Conservation (phyloP, 2,797 vertebrate species). For the Sebastolobus alascanus region DNA sequence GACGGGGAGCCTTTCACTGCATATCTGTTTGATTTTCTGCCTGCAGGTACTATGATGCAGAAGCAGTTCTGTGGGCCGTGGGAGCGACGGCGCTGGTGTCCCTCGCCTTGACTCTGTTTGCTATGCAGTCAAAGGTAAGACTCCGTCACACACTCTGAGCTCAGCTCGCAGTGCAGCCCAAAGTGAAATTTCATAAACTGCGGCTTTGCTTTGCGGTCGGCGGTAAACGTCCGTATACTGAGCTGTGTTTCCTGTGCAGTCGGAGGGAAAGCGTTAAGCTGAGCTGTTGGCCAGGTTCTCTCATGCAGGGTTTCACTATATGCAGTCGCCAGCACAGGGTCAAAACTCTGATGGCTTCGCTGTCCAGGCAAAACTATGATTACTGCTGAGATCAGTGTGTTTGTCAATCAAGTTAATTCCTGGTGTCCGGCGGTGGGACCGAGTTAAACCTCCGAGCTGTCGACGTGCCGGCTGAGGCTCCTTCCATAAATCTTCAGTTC, state of each 20-base stretch:
- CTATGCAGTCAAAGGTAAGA: conserved; percentile 88
- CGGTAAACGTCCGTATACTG: conserved; percentile 37
- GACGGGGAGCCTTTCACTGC: not conserved
- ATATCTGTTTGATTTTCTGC: conserved; percentile 47
- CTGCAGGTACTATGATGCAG: conserved; percentile 82
- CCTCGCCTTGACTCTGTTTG: conserved; percentile 85
- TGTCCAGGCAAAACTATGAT: conserved; percentile 56
- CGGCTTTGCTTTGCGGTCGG: conserved; percentile 34
- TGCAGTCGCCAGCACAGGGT: conserved; percentile 38
- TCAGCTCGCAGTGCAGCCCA: conserved; percentile 44
- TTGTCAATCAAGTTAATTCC: conserved; percentile 64
- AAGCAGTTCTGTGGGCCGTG: conserved; percentile 87
- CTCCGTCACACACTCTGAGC: conserved; percentile 54
- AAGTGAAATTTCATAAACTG: conserved; percentile 61
- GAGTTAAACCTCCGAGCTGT: conserved; percentile 56
- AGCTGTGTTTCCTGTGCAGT: conserved; percentile 55
- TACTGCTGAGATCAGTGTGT: conserved; percentile 66
- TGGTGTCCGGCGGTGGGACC: conserved; percentile 31
- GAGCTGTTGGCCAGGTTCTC: conserved; percentile 40
- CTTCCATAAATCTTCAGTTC: conserved; percentile 20
- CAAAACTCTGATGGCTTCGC: conserved; percentile 46
- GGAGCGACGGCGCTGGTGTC: conserved; percentile 85
- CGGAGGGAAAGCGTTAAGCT: conserved; percentile 30
- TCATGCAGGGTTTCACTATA: conserved; percentile 28
- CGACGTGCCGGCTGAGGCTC: conserved; percentile 4